A percentile compares a stretch with the other conserved stretches of the same genome.
These are phyloP conservation scores for Montipora efflorescens DNA, from an alignment of 64 coral and sea anemone genomes.

Conservation along the genomic window DNA sequence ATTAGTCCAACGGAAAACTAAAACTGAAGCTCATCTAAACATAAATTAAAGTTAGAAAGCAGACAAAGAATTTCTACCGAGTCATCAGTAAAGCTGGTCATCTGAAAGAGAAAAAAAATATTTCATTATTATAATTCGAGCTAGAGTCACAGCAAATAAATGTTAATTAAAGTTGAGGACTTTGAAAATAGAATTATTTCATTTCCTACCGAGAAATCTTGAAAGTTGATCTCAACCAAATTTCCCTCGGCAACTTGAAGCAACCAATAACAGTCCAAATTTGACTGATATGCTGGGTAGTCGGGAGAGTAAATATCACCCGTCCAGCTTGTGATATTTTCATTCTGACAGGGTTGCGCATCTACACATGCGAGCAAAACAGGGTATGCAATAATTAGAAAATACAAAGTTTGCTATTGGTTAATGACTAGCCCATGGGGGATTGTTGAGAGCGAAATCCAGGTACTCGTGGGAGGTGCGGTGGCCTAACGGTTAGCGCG, in stretches of 20 bases:
- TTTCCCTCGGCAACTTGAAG: conserved; percentile 47
- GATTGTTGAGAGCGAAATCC: no score
- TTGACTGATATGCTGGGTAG: not conserved
- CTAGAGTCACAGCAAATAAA: not conserved
- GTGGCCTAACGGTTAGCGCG: no score
- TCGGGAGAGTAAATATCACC: not conserved
- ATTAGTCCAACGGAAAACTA: no score
- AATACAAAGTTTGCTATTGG: no score
- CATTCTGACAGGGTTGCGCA: not conserved
- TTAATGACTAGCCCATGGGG: no score
- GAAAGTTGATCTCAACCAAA: conserved; percentile 12
- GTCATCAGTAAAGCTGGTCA: not conserved
- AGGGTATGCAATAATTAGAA: not conserved
- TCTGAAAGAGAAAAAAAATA: not conserved
- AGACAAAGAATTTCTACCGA: not conserved
- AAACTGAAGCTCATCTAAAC: not conserved
- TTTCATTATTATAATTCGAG: not conserved
- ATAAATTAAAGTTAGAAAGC: not conserved
- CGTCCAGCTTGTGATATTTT: not conserved
- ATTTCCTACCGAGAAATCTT: conserved; percentile 20
- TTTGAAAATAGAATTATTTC: not conserved
- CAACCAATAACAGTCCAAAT: conserved; percentile 60
- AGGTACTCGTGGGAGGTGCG: no score
- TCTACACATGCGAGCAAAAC: not conserved
- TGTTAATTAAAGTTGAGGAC: not conserved